Evolutionary conservation across 2,797 vertebrate genomes (phyloP).

Genomic region (Botia almorhae): DNA sequence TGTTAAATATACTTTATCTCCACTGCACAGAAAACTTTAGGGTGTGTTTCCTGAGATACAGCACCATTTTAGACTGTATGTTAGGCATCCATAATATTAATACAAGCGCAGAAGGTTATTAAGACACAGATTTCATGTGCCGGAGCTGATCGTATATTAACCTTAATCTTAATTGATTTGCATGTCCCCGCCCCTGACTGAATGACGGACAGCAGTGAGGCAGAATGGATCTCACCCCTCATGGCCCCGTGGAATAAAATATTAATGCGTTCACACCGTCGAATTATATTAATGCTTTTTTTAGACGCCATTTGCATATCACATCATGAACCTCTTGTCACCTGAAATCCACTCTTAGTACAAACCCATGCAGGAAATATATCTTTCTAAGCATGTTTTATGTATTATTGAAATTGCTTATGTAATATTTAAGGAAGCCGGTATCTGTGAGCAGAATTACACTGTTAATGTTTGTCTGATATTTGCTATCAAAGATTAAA

Average conservation of each 20-base stretch:
- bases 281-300: conserved; percentile 86
- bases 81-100: conserved; percentile 70
- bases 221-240: conserved; percentile 67
- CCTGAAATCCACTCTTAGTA: not conserved
- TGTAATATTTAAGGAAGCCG: not conserved
- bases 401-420: not conserved
- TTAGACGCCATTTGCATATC: conserved; percentile 81
- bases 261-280: conserved; percentile 74
- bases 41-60: conserved; percentile 59
- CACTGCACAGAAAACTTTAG: conserved; percentile 5
- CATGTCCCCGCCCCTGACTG: conserved; percentile 57
- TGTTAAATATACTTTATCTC: conserved; percentile 13
- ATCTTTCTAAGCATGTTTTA: not conserved
- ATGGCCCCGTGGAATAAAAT: conserved; percentile 74
- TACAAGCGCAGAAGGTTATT: conserved; percentile 67
- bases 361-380: conserved; percentile 4
- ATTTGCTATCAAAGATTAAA: not conserved
- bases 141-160: conserved; percentile 70
- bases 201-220: conserved; percentile 64
- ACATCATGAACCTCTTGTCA: conserved; percentile 71
- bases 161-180: conserved; percentile 65
- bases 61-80: conserved; percentile 60
- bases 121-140: conserved; percentile 67
- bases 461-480: not conserved
- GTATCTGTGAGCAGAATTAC: not conserved